Evolutionary conservation across 2,113 vertebrate genomes (phyloP).

Genomic region (Psephotus haematonotus): DNA sequence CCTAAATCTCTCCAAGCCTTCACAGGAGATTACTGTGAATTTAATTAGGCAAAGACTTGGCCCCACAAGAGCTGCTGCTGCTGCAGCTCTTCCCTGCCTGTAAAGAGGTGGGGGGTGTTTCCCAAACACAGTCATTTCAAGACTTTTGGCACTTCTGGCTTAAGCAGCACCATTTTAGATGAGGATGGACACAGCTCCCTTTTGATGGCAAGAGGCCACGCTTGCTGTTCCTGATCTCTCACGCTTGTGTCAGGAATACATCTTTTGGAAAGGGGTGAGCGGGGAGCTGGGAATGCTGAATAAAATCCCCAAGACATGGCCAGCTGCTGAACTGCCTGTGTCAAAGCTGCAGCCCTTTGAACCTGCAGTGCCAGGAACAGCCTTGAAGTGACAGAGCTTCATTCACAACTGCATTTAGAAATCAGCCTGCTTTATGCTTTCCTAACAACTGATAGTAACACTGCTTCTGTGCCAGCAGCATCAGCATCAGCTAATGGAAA

Average conservation of each 20-base stretch:
- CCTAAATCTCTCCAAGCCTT: conserved; percentile 5
- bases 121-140: not conserved
- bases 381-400: not conserved
- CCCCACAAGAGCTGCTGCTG: not conserved
- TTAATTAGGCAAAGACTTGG: conserved; percentile 18
- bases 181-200: not conserved
- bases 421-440: not conserved
- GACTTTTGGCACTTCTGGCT: not conserved
- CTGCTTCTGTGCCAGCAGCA: not conserved
- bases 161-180: not conserved
- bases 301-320: not conserved
- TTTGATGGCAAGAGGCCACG: not conserved
- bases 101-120: not conserved
- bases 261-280: not conserved
- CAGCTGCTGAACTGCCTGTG: not conserved
- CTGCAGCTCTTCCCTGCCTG: not conserved
- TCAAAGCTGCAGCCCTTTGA: not conserved
- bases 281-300: not conserved
- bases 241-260: not conserved
- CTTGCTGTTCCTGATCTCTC: not conserved
- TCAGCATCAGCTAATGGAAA: not conserved
- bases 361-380: not conserved
- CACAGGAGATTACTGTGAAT: not conserved
- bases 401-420: not conserved
- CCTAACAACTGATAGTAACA: not conserved